phyloP scores from a whole-genome alignment of 2,797 vertebrate species.

The Gymnocypris eckloni region DNA sequence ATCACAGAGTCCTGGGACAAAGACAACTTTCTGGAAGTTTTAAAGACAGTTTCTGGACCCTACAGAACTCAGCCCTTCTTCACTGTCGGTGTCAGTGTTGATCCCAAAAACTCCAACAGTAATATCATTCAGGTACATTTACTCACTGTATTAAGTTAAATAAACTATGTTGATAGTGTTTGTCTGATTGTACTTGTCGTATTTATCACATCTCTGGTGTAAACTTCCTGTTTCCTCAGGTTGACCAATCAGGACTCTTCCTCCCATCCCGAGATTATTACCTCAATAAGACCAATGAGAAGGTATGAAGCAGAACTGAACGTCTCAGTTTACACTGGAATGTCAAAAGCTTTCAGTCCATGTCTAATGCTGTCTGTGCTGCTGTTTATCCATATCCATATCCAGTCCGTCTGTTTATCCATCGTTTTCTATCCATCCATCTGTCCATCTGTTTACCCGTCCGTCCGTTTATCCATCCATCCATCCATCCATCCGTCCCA shows the following conservation, averaged over 20 bases:
- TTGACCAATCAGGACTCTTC: conserved; percentile 96
- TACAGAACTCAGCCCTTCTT: conserved; percentile 94
- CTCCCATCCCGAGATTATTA: conserved; percentile 98
- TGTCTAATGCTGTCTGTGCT: neutral
- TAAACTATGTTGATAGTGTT: neutral
- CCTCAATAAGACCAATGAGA: conserved; percentile 95
- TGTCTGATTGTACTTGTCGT: neutral
- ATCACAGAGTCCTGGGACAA: conserved; percentile 91
- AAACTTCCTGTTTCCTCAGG: conserved; percentile 72
- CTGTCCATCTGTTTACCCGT: rapidly evolving
- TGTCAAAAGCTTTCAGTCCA: neutral
- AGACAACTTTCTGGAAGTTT: conserved; percentile 92
- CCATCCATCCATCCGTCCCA: too few species aligned
- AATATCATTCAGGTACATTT: conserved; percentile 91
- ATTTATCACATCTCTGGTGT: conserved; percentile 11
- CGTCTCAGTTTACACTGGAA: neutral
- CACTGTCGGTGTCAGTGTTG: conserved; percentile 88
- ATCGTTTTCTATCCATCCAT: too few species aligned
- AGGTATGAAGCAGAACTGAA: conserved; percentile 74
- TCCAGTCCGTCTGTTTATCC: too few species aligned
- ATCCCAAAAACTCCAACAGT: conserved; percentile 96
- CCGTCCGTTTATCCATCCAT: too few species aligned
- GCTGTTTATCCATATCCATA: too few species aligned
- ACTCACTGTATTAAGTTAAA: neutral
- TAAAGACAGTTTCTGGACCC: conserved; percentile 92